A percentile compares a stretch with the other conserved stretches of the same genome.
phyloP scores from a whole-genome alignment of 2,888 invertebrate genomes.

The Amphipoea lucens region DNA sequence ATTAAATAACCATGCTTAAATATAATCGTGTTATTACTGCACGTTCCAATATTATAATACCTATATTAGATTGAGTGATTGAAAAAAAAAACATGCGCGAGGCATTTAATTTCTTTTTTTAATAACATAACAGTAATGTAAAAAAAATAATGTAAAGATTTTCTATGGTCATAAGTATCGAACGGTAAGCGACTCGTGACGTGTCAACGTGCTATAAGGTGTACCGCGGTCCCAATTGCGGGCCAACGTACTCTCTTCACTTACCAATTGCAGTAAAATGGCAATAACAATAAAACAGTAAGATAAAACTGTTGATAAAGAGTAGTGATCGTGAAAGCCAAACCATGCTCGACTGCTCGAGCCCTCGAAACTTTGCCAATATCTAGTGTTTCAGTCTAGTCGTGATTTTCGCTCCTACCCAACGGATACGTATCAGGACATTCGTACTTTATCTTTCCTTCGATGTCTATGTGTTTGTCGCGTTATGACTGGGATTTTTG shows the following conservation, averaged over 20 bases:
- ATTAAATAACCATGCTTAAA: slow-evolving; percentile 15
- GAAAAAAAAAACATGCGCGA: neutral
- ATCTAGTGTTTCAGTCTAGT: slow-evolving; percentile 67
- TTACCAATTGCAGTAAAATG: slow-evolving; percentile 58
- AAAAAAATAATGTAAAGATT: slow-evolving; percentile 26
- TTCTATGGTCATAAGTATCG: slow-evolving; percentile 11
- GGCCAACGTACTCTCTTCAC: slow-evolving; percentile 44
- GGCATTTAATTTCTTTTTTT: slow-evolving; percentile 11
- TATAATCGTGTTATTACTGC: slow-evolving; percentile 9
- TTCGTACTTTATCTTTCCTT: slow-evolving; percentile 55
- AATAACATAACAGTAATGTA: neutral
- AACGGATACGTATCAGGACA: slow-evolving; percentile 56
- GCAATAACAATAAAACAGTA: slow-evolving; percentile 57
- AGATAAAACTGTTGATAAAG: slow-evolving; percentile 70
- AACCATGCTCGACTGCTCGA: slow-evolving; percentile 63
- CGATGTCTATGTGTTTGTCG: slow-evolving; percentile 36
- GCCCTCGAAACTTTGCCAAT: slow-evolving; percentile 80
- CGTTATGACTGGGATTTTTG: slow-evolving; percentile 47
- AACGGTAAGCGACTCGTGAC: slow-evolving; percentile 45
- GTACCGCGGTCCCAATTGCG: slow-evolving; percentile 13
- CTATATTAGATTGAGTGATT: slow-evolving; percentile 2
- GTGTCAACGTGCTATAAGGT: slow-evolving; percentile 43
- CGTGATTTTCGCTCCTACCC: slow-evolving; percentile 65
- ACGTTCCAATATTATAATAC: slow-evolving; percentile 4
- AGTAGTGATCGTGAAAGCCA: slow-evolving; percentile 68